Conservation (phyloP, 2,888 invertebrate genomes). For the Synanthedon formicaeformis region DNA sequence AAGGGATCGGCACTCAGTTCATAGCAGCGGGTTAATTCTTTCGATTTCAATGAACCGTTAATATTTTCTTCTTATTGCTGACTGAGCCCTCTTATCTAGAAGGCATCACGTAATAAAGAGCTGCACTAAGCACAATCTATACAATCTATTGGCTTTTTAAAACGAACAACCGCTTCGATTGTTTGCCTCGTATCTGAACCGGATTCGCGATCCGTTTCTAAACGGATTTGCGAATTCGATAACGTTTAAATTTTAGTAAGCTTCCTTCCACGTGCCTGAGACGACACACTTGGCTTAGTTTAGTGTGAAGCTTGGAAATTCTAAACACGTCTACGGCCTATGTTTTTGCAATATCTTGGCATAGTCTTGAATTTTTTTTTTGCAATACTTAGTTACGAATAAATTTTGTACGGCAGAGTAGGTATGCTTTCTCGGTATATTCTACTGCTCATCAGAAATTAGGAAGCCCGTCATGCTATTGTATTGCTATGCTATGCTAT, state of each 20-base stretch:
- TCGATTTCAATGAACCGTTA: conserved; percentile 69
- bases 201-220: conserved; percentile 15
- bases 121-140: conserved; percentile 14
- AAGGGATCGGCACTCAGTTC: conserved; percentile 29
- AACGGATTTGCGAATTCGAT: conserved; percentile 12
- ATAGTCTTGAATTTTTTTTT: too few species aligned
- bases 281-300: background rate
- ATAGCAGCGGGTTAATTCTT: conserved; percentile 42
- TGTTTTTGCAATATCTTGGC: too few species aligned
- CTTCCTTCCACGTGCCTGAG: background rate
- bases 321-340: conserved; percentile 27
- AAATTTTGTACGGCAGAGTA: too few species aligned
- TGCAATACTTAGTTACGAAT: too few species aligned
- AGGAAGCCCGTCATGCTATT: too few species aligned
- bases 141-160: conserved; percentile 8
- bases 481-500: too few species aligned
- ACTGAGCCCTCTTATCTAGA: conserved; percentile 42
- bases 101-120: conserved; percentile 39
- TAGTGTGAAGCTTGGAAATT: conserved; percentile 13
- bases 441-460: too few species aligned
- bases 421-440: too few species aligned
- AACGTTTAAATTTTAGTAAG: background rate
- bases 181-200: conserved; percentile 11
- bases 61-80: conserved; percentile 41
- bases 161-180: conserved; percentile 12